Conservation (phyloP, 2,888 invertebrate species). For the Nebria brevicollis region DNA sequence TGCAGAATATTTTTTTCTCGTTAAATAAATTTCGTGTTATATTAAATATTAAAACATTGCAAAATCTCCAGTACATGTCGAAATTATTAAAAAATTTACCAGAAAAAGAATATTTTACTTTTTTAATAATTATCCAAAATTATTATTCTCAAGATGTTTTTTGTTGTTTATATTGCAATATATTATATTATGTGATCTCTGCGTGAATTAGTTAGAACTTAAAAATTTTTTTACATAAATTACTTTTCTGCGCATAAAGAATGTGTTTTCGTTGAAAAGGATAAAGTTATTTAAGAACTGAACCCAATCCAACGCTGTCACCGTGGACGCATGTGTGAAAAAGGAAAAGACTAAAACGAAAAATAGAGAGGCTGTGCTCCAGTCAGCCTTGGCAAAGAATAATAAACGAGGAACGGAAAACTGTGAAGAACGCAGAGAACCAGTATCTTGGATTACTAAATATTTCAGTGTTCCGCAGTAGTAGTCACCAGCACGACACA, state of each 20-base stretch:
- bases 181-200: too few species aligned
- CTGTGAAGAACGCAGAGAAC: neutral
- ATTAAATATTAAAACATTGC: too few species aligned
- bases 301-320: neutral
- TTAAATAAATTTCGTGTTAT: too few species aligned
- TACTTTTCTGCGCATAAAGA: neutral
- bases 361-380: neutral
- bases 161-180: too few species aligned
- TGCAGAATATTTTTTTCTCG: too few species aligned
- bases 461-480: slow-evolving; percentile 9
- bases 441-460: slow-evolving; percentile 8
- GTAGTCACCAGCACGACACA: neutral
- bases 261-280: neutral
- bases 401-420: neutral
- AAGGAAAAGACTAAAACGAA: neutral
- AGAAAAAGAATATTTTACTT: too few species aligned
- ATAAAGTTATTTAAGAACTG: neutral
- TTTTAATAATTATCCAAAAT: too few species aligned
- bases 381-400: neutral
- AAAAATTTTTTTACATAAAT: too few species aligned
- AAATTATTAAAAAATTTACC: too few species aligned
- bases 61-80: too few species aligned
- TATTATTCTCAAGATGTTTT: too few species aligned
- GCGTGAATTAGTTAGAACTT: too few species aligned
- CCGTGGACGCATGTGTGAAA: neutral